These are phyloP conservation scores for Seira sanloemensis DNA, from an alignment of 2,888 invertebrate species.

Conservation along the genomic window DNA sequence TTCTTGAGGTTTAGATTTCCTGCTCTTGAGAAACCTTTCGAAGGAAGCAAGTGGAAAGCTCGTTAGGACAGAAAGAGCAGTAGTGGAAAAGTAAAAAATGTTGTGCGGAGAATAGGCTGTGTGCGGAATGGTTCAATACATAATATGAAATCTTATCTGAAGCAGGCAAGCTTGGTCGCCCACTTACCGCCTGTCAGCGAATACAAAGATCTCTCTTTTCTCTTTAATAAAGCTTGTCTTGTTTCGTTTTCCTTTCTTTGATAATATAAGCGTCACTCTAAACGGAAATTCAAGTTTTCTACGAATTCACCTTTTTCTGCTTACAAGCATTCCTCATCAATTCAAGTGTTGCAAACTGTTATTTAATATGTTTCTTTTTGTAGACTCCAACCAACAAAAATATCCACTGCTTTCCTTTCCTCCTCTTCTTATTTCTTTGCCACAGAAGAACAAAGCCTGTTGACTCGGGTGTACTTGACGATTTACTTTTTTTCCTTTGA, in stretches of 20 bases:
- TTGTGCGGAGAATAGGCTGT: no score
- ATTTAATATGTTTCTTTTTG: constrained; percentile 38
- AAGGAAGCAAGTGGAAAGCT: constrained; percentile 7
- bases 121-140: background rate
- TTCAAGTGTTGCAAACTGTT: constrained; percentile 55
- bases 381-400: background rate
- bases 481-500: constrained; percentile 29
- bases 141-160: background rate
- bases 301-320: constrained; percentile 41
- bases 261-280: background rate
- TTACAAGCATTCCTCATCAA: constrained; percentile 36
- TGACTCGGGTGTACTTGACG: constrained; percentile 14
- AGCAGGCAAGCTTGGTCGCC: background rate
- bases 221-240: constrained; percentile 17
- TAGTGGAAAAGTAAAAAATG: background rate
- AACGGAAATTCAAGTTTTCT: constrained; percentile 41
- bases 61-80: constrained; percentile 5
- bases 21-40: constrained; percentile 1
- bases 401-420: background rate
- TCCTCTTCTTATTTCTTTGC: background rate
- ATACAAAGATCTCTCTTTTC: constrained; percentile 14
- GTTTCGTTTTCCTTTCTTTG: constrained; percentile 24
- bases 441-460: background rate
- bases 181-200: background rate
- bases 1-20: constrained; percentile 37